phyloP scores from a whole-genome alignment of 2,797 vertebrate species.

The Ataeniobius toweri region DNA sequence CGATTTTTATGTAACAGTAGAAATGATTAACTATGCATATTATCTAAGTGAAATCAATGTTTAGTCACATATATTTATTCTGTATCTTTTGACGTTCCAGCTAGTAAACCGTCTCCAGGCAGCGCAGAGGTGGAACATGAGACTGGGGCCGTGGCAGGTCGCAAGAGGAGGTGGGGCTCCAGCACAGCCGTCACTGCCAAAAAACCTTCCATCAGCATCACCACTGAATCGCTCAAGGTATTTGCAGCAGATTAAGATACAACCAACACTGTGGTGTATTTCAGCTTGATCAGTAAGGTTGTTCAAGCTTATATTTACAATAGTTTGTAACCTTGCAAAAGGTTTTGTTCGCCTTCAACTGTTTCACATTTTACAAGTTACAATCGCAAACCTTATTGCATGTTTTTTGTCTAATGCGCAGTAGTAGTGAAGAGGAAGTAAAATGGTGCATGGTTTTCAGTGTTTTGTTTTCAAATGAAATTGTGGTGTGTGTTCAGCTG shows the following conservation, averaged over 20 bases:
- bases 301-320: background rate
- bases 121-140: constrained; percentile 78
- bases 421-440: background rate
- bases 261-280: background rate
- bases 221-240: constrained; percentile 93
- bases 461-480: background rate
- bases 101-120: constrained; percentile 74
- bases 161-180: constrained; percentile 91
- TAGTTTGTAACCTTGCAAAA: background rate
- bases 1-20: background rate
- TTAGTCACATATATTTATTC: background rate
- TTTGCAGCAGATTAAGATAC: background rate
- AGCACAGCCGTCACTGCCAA: constrained; percentile 89
- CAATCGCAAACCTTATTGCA: background rate
- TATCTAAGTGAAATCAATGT: background rate
- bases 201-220: constrained; percentile 93
- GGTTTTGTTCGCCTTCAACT: too few species aligned
- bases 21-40: background rate
- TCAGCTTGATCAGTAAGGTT: background rate
- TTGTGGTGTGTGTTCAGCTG: background rate
- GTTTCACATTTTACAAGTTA: background rate
- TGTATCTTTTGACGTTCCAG: constrained; percentile 40
- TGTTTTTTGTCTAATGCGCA: background rate
- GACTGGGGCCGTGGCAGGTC: constrained; percentile 74
- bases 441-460: background rate